These are phyloP conservation scores for Okapia johnstoni DNA, from an alignment of 2,113 vertebrate genomes.

Conservation along the genomic window DNA sequence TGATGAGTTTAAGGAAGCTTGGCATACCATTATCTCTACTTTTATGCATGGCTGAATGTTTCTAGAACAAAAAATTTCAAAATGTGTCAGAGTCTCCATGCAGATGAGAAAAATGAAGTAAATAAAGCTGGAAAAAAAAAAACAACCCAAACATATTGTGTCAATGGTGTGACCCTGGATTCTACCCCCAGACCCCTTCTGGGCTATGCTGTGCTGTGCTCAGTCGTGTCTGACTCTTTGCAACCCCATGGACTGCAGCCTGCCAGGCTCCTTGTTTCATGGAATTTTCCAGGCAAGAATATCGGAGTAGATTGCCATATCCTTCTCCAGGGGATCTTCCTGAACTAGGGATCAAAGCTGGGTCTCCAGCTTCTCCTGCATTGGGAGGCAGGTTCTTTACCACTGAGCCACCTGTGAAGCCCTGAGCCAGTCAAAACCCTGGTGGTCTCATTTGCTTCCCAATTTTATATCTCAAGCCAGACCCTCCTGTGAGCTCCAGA, in stretches of 20 bases:
- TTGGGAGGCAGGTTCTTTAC: background rate
- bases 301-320: background rate
- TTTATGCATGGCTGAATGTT: background rate
- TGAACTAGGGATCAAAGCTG: background rate
- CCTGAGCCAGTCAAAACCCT: background rate
- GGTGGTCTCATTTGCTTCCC: background rate
- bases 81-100: background rate
- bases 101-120: background rate
- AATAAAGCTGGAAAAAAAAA: background rate
- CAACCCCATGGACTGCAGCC: background rate
- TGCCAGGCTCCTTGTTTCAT: background rate
- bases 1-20: background rate
- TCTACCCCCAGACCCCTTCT: background rate
- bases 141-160: background rate
- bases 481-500: background rate
- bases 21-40: background rate
- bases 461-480: background rate
- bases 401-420: background rate
- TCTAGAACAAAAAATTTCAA: background rate
- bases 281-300: background rate
- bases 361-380: background rate
- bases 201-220: background rate
- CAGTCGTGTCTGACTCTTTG: background rate
- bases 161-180: background rate
- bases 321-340: background rate